A percentile compares a stretch with the other conserved stretches of the same genome.
Evolutionary conservation across 2,113 vertebrate species (phyloP).

Genomic region (Mobula birostris): DNA sequence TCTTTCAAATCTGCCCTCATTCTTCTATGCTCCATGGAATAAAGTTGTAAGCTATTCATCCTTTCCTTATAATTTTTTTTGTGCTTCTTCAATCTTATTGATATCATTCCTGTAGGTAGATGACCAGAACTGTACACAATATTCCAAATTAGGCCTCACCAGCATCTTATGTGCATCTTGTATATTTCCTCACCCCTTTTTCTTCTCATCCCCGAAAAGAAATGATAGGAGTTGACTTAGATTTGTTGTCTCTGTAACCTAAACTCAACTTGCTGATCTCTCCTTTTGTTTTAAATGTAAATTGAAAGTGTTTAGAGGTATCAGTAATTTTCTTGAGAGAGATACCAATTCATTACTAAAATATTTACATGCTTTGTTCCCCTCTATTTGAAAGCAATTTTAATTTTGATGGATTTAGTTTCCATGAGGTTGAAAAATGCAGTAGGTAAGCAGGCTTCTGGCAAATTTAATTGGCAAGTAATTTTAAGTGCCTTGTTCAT

Average conservation of each 20-base stretch:
- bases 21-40: too few relatives aligned
- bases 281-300: not conserved
- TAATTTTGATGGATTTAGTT: not conserved
- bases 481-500: not conserved
- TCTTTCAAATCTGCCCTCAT: too few relatives aligned
- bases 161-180: too few relatives aligned
- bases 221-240: not conserved
- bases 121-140: too few relatives aligned
- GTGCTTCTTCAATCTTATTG: too few relatives aligned
- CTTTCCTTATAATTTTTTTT: too few relatives aligned
- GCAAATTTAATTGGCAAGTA: not conserved
- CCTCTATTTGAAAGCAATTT: too few relatives aligned
- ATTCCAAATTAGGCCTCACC: too few relatives aligned
- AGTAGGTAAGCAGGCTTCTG: not conserved
- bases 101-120: too few relatives aligned
- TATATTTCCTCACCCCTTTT: too few relatives aligned
- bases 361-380: not conserved
- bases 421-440: not conserved
- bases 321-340: not conserved
- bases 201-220: too few relatives aligned
- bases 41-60: too few relatives aligned
- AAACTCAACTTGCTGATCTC: not conserved
- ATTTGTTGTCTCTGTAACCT: not conserved
- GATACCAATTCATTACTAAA: not conserved
- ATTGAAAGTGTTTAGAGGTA: not conserved